Evolutionary conservation across 2,888 invertebrate species (phyloP).

Genomic region (Perizoma flavofasciatum): DNA sequence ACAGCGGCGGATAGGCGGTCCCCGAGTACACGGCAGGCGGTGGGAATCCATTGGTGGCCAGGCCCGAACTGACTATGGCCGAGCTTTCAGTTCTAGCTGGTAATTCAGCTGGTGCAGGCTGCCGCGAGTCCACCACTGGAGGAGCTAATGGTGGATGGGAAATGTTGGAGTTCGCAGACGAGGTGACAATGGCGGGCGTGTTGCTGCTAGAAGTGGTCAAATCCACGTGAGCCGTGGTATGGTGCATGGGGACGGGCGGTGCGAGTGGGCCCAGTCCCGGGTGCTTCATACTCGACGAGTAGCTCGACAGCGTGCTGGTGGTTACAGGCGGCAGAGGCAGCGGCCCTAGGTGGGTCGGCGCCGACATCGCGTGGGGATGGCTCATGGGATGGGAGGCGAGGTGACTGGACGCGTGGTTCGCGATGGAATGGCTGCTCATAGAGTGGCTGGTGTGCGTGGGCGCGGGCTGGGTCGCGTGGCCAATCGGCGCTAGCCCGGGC

Average conservation of each 20-base stretch:
- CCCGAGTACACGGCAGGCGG: conserved; percentile 89
- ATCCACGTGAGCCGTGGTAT: conserved; percentile 60
- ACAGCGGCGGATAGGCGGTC: conserved; percentile 85
- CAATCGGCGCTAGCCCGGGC: conserved; percentile 77
- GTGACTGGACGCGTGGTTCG: conserved; percentile 62
- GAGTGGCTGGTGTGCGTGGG: conserved; percentile 68
- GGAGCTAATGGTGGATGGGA: conserved; percentile 64
- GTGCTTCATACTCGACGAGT: conserved; percentile 66
- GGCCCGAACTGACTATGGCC: conserved; percentile 84
- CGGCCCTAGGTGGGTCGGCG: conserved; percentile 60
- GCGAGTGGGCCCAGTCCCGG: conserved; percentile 56
- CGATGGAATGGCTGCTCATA: conserved; percentile 69
- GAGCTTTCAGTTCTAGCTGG: conserved; percentile 72
- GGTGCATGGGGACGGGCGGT: conserved; percentile 58
- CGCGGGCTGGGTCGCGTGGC: conserved; percentile 65
- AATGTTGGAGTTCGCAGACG: conserved; percentile 53
- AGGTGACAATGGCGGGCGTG: conserved; percentile 55
- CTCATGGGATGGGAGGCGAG: conserved; percentile 51
- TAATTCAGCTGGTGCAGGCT: conserved; percentile 58
- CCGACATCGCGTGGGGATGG: conserved; percentile 61
- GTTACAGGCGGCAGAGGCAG: conserved; percentile 57
- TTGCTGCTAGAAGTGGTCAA: conserved; percentile 30
- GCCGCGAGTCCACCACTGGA: conserved; percentile 70
- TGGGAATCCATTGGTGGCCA: conserved; percentile 83
- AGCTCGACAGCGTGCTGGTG: conserved; percentile 64